Conservation (phyloP, 2,797 vertebrate genomes). For the Etheostoma perlongum region DNA sequence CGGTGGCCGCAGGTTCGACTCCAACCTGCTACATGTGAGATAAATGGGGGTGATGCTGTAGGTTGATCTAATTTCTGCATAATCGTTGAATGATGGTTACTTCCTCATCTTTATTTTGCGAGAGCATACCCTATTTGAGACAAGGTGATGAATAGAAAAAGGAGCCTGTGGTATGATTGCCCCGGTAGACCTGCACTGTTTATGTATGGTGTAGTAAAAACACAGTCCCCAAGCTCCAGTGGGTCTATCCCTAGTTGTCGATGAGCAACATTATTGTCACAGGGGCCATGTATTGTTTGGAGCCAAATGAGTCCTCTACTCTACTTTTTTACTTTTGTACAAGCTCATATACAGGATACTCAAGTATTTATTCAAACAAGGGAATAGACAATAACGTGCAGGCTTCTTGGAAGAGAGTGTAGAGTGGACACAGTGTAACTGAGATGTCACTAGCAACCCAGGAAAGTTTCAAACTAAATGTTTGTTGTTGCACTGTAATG, state of each 20-base stretch:
- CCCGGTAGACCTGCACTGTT: slow-evolving; percentile 59
- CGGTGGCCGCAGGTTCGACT: too few species aligned
- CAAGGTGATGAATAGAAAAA: slow-evolving; percentile 46
- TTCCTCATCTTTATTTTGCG: neutral
- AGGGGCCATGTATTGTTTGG: slow-evolving; percentile 46
- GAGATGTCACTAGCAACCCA: slow-evolving; percentile 23
- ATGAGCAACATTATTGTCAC: slow-evolving; percentile 56
- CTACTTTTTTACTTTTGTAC: slow-evolving; percentile 39
- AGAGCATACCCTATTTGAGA: neutral
- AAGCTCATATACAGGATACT: slow-evolving; percentile 48
- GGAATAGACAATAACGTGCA: slow-evolving; percentile 50
- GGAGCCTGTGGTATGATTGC: slow-evolving; percentile 30
- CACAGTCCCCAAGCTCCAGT: slow-evolving; percentile 58
- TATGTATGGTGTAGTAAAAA: slow-evolving; percentile 61
- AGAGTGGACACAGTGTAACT: slow-evolving; percentile 21
- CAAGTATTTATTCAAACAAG: slow-evolving; percentile 72
- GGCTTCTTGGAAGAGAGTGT: slow-evolving; percentile 47
- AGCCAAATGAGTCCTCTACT: slow-evolving; percentile 28
- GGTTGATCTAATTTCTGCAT: neutral
- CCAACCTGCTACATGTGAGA: too few species aligned
- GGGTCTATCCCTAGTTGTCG: slow-evolving; percentile 28
- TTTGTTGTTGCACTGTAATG: neutral
- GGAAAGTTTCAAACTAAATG: slow-evolving; percentile 11
- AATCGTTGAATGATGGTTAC: neutral
- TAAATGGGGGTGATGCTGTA: too few species aligned